These are phyloP conservation scores for Hemistola chrysoprasaria DNA, from an alignment of 2,888 invertebrate genomes.

Conservation along the genomic window DNA sequence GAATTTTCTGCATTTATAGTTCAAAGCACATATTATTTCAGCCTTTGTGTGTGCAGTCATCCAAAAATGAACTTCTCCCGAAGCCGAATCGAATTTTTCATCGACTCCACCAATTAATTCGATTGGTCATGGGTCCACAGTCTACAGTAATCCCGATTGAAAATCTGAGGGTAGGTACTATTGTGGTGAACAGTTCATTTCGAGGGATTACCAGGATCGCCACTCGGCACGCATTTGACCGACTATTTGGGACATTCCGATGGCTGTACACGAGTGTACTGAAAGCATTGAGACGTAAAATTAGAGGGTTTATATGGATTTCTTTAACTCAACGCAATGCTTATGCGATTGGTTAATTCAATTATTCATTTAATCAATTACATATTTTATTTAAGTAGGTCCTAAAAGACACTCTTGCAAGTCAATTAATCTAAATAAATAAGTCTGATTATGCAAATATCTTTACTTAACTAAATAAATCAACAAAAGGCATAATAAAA, in stretches of 20 bases:
- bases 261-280: constrained; percentile 31
- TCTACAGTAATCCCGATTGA: constrained; percentile 30
- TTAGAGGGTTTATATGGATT: constrained; percentile 40
- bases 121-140: constrained; percentile 29
- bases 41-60: too few species aligned
- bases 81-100: not conserved
- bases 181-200: constrained; percentile 40
- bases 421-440: too few species aligned
- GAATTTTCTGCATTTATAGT: too few species aligned
- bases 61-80: too few species aligned
- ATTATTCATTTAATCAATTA: constrained; percentile 20
- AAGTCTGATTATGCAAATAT: too few species aligned
- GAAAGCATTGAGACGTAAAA: constrained; percentile 44
- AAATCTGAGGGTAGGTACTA: constrained; percentile 39
- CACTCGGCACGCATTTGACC: constrained; percentile 27
- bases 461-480: too few species aligned
- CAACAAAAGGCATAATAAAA: too few species aligned
- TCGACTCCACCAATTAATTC: constrained; percentile 13
- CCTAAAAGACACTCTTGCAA: too few species aligned
- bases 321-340: constrained; percentile 32
- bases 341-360: constrained; percentile 27
- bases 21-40: too few species aligned
- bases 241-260: constrained; percentile 33
- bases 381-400: too few species aligned
- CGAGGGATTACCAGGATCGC: constrained; percentile 38